phyloP scores from a whole-genome alignment of 2,797 vertebrate genomes.

The Acanthurus lineatus region DNA sequence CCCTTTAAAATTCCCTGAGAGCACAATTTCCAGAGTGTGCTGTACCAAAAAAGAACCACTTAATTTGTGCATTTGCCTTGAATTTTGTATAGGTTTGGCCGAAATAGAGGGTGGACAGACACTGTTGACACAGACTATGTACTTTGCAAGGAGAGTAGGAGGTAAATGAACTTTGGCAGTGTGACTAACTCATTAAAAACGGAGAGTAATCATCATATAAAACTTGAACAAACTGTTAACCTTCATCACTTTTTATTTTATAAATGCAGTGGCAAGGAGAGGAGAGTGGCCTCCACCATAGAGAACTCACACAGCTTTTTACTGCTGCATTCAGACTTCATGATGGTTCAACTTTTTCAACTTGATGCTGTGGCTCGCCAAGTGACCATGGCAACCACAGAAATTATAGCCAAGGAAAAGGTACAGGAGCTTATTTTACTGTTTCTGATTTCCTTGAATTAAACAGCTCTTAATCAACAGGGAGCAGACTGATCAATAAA shows the following conservation, averaged over 20 bases:
- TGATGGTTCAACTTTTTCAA: not conserved
- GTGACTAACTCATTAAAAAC: too few relatives aligned
- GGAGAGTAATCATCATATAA: not conserved
- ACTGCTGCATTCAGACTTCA: not conserved
- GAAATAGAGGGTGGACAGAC: not conserved
- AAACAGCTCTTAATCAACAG: slow-evolving; percentile 7
- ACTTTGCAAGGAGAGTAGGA: not conserved
- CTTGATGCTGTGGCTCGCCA: not conserved
- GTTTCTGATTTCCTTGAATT: not conserved
- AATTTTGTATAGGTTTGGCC: not conserved
- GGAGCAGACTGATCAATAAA: not conserved
- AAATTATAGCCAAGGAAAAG: not conserved
- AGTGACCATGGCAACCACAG: not conserved
- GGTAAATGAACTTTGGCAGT: too few relatives aligned
- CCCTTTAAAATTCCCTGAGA: slow-evolving; percentile 9
- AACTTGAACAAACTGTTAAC: not conserved
- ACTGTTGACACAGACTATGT: not conserved
- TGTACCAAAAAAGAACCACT: slow-evolving; percentile 12
- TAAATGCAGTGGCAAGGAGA: not conserved
- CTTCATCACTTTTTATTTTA: too few relatives aligned
- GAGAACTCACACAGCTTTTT: not conserved
- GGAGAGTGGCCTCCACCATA: not conserved
- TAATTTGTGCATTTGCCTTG: not conserved
- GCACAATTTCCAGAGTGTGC: not conserved
- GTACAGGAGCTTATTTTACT: slow-evolving; percentile 1